Conservation (phyloP, 2,113 vertebrate species). For the Sporophila hypoxantha region DNA sequence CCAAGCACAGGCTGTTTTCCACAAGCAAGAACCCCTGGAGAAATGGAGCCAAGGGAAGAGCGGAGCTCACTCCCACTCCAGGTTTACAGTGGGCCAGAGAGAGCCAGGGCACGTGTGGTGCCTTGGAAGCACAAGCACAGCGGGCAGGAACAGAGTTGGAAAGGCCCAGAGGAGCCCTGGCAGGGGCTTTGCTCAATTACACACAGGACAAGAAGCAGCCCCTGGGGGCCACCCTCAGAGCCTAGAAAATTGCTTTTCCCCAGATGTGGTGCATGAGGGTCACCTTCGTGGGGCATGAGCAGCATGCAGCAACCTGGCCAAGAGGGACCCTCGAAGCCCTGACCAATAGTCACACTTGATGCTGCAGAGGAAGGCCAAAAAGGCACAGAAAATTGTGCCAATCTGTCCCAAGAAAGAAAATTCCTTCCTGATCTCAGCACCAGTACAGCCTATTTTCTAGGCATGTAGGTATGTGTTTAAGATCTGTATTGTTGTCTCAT, state of each 20-base stretch:
- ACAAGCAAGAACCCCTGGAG: not conserved
- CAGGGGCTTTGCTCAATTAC: not conserved
- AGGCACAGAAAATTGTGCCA: accelerated
- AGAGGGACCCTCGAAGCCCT: not conserved
- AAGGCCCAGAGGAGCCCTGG: not conserved
- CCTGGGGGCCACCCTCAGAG: not conserved
- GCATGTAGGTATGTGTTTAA: not conserved
- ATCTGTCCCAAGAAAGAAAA: not conserved
- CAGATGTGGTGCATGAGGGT: not conserved
- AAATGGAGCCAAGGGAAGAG: not conserved
- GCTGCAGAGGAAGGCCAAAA: not conserved
- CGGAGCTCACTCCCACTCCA: not conserved
- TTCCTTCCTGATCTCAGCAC: not conserved
- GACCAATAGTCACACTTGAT: not conserved
- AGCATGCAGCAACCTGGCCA: not conserved
- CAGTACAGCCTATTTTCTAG: not conserved
- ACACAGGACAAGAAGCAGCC: not conserved
- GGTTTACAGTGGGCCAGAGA: not conserved
- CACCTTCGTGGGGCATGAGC: accelerated
- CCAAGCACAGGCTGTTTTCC: not conserved
- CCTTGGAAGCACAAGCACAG: not conserved
- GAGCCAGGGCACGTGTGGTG: accelerated
- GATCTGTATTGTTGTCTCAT: not conserved
- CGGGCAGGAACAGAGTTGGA: not conserved
- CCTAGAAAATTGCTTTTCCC: not conserved